A percentile compares a stretch with the other conserved stretches of the same genome.
Conservation (phyloP, 2,113 vertebrate species). For the Heterochromis multidens region DNA sequence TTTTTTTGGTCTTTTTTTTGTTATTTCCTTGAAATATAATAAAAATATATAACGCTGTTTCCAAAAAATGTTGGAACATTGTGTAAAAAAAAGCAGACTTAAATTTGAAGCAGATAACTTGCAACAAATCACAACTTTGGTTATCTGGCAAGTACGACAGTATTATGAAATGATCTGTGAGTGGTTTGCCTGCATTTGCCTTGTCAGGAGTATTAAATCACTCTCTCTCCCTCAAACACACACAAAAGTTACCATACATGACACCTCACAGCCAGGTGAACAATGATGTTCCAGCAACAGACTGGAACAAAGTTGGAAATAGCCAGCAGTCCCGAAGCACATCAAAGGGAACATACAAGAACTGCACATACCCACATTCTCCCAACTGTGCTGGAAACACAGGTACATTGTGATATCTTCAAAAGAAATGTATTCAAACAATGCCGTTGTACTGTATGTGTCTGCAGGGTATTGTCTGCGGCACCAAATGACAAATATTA, state of each 20-base stretch:
- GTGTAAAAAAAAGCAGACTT: neutral
- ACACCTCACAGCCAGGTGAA: neutral
- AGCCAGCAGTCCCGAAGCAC: slow-evolving; percentile 17
- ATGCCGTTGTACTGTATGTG: slow-evolving; percentile 55
- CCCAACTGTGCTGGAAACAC: slow-evolving; percentile 7
- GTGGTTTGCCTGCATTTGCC: neutral
- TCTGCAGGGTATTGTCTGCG: slow-evolving; percentile 31
- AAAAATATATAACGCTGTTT: neutral
- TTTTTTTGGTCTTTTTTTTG: neutral
- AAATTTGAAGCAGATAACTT: neutral
- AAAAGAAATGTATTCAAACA: slow-evolving; percentile 65
- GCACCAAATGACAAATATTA: slow-evolving; percentile 68
- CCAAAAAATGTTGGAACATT: neutral
- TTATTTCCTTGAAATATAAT: neutral
- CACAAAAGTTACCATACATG: neutral
- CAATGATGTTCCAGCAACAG: neutral
- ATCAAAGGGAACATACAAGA: slow-evolving; percentile 22
- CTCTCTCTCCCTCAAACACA: neutral
- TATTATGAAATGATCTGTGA: neutral
- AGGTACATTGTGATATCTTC: slow-evolving; percentile 23
- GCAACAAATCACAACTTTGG: neutral
- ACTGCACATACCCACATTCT: neutral
- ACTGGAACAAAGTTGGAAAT: slow-evolving; percentile 23
- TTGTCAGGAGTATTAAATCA: neutral
- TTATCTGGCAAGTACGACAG: neutral